Percentiles rank a stretch among this genome's conserved stretches.
phyloP scores from a whole-genome alignment of 2,797 vertebrate species.

The Enteromius trimaculatus region DNA sequence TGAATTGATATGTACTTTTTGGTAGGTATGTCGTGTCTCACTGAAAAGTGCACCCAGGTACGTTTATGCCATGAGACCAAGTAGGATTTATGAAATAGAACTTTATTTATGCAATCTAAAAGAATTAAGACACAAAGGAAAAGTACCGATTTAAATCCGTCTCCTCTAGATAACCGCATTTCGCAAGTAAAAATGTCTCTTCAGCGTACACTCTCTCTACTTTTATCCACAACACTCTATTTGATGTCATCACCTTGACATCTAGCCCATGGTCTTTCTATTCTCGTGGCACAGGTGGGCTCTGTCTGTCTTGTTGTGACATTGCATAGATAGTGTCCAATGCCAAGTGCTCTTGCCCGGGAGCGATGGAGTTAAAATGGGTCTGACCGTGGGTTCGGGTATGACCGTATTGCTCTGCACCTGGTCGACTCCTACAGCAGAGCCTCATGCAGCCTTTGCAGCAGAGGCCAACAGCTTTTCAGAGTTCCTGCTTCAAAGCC shows the following conservation, averaged over 20 bases:
- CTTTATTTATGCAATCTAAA: background rate
- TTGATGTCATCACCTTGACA: constrained; percentile 10
- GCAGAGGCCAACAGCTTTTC: constrained; percentile 60
- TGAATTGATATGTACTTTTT: no score
- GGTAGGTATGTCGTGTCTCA: no score
- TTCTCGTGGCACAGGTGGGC: constrained; percentile 54
- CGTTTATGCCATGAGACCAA: no score
- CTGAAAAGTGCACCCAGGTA: no score
- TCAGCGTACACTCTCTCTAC: background rate
- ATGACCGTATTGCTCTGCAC: constrained; percentile 62
- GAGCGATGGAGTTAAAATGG: constrained; percentile 40
- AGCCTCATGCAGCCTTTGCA: constrained; percentile 28
- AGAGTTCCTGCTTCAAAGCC: constrained; percentile 67
- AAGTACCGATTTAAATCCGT: background rate
- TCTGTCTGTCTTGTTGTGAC: constrained; percentile 38
- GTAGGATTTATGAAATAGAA: background rate
- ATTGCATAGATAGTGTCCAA: constrained; percentile 15
- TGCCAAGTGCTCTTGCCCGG: constrained; percentile 43
- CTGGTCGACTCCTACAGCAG: constrained; percentile 51
- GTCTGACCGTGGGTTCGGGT: constrained; percentile 41
- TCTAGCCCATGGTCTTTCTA: constrained; percentile 34
- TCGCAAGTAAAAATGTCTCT: background rate
- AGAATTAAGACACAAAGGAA: background rate
- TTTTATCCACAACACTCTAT: background rate
- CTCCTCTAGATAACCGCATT: background rate